Conservation (phyloP, 2,888 invertebrate genomes). For the Portevinia maculata region DNA sequence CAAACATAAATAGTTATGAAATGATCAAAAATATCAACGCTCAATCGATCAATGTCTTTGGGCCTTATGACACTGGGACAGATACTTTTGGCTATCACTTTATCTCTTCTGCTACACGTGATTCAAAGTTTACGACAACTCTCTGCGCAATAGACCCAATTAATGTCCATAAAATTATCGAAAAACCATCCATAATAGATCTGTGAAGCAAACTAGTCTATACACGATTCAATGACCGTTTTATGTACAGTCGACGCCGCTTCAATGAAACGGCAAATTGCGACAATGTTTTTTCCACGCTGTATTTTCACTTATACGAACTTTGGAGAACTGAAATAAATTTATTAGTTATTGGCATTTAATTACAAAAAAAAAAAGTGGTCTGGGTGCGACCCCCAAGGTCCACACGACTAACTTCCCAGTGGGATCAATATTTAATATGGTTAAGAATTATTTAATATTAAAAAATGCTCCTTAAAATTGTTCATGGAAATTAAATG, state of each 20-base stretch:
- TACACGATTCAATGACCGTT: background rate
- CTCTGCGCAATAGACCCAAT: slow-evolving; percentile 30
- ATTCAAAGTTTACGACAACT: slow-evolving; percentile 4
- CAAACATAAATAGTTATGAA: slow-evolving; percentile 43
- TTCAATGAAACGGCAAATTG: too few relatives aligned
- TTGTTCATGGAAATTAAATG: too few relatives aligned
- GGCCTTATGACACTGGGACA: background rate
- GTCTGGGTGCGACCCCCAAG: too few relatives aligned
- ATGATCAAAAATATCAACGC: slow-evolving; percentile 13
- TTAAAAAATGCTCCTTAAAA: too few relatives aligned
- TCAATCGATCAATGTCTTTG: slow-evolving; percentile 12
- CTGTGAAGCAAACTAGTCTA: slow-evolving; percentile 10
- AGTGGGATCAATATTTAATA: too few relatives aligned
- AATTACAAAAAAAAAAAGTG: too few relatives aligned
- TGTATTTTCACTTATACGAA: too few relatives aligned
- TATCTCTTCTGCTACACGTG: background rate
- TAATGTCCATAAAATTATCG: slow-evolving; percentile 27
- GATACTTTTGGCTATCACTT: background rate
- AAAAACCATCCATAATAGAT: slow-evolving; percentile 31
- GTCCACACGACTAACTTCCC: too few relatives aligned
- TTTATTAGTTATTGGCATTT: too few relatives aligned
- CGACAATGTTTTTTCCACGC: too few relatives aligned
- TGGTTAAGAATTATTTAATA: too few relatives aligned
- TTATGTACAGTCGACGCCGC: slow-evolving; percentile 7
- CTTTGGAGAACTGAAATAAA: too few relatives aligned